Evolutionary conservation across 1,140 invertebrate genomes (phyloP), one percentile per base, ranked within the genome.

Genomic region (Drosophila biarmipes): DNA sequence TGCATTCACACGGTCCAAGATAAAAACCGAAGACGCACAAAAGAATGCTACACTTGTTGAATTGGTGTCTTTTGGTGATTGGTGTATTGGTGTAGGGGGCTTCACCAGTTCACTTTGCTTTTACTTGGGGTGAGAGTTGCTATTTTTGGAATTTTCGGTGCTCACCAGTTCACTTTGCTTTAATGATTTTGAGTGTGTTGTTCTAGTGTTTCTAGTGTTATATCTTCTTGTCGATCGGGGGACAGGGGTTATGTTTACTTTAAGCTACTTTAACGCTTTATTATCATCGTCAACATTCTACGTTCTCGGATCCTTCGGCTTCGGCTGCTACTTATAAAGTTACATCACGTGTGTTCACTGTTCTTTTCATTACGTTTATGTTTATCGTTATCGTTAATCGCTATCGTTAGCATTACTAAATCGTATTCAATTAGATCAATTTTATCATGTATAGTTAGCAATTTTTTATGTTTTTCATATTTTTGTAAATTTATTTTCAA

Each of bases 301-400:
- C 62, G 43, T 68, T 40, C 40, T 76, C 63, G 63, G 63, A 68
- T 69, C 63, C 66, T 68, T 68, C 66, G 66, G 66, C 66, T 55
- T 76, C 62, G 40, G 73, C 55, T 55, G 74, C 86, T 87, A 86
- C 78, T 86, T 87, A 87, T 89, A 89, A 76, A 79, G 84, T 89
- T 87, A 90, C 87, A 90, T 87, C 78, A 90, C 87, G 79, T 87
- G 75, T 89, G 75, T 89, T 90, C 73, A 77, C 87, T 90, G 77
- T 90, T 90, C 80, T 86, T 90, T 90, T 90, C 62, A 68, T 68
- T 68, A 69, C 64, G 42, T 68, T 53, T 64, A 48, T 54, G 29
- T 53, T 43, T 46, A 40, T 73, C 53, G 27, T 64, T 46, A 73
- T 80, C 61, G 37, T 69, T 79, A 62, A 73, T 71, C 68, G 43